Evolutionary conservation across 2,797 vertebrate species (phyloP), one percentile per base, ranked within the genome.

Genomic region (Caiman crocodilus): DNA sequence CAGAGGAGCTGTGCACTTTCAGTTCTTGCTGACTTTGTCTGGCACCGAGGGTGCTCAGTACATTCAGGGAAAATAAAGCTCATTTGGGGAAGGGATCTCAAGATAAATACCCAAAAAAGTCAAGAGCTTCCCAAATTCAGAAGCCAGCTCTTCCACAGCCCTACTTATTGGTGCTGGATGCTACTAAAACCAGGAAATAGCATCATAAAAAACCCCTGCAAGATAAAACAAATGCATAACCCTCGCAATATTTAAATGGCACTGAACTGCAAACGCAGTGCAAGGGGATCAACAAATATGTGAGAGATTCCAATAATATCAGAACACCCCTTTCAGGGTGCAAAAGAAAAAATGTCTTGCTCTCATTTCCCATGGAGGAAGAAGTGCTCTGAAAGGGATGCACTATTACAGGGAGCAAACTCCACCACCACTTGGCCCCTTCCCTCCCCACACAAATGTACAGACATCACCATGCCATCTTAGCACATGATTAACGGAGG

Each of bases 401-500:
- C 56, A 58, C n/a, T 92, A 81, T 71, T 60, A 75, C 79, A 59
- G 35, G 16, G 2, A 65, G 76, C 80, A 90, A 93, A 85, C 3
- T 23, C n/a, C 63, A 79, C 64, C 75, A 25, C 67, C 78, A 82
- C 30, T 69, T 82, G 82, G 91, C 84, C 87, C 56, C 14, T 59
- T 60, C 84, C 83, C 92, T 94, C 89, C 58, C 89, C 79, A 26
- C 88, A 94, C 90, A 81, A 80, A 90, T 81, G 58, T 87, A 85
- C 25, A 86, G 1, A 63, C 89, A 93, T 90, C 95, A 96, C 96
- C 94, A 74, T 67, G 95, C 94, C 92, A 94, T 87, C 89, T 96
- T 92, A 94, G 96, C 96, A 94, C 94, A 95, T 97, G 97, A 98
- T 98, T 98, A 98, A 96, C 94, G 3, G 83, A 94, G 97, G 97